phyloP scores from a whole-genome alignment of 2,888 invertebrate genomes.

The Nemotelus nigrinus region DNA sequence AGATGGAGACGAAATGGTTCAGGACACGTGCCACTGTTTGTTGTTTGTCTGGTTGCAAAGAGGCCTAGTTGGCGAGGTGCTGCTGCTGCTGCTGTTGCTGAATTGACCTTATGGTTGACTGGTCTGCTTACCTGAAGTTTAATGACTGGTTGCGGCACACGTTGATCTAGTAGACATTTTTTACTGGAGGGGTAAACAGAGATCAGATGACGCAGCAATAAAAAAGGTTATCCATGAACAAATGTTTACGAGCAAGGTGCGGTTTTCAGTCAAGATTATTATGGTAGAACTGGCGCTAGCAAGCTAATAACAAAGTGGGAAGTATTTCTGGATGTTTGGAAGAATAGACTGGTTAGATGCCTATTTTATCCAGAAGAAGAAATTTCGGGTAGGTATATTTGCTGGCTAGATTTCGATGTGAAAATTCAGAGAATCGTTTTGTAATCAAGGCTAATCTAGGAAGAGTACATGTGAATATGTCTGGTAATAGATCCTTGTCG shows the following conservation, averaged over 20 bases:
- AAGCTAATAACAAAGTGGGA: too few species aligned
- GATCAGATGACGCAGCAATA: conserved; percentile 30
- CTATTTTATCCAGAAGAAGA: too few species aligned
- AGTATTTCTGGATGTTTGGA: too few species aligned
- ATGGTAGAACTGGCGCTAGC: too few species aligned
- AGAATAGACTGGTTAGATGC: too few species aligned
- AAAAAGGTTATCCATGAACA: conserved; percentile 10
- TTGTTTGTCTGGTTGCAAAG: conserved; percentile 17
- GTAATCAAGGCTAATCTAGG: too few species aligned
- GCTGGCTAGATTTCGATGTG: too few species aligned
- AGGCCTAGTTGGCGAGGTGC: conserved; percentile 7
- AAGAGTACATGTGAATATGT: too few species aligned
- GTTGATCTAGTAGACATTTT: conserved; percentile 5
- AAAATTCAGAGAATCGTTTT: too few species aligned
- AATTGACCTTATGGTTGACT: not conserved
- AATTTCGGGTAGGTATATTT: too few species aligned
- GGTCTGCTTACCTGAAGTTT: not conserved
- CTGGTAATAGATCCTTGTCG: too few species aligned
- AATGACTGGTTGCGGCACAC: conserved; percentile 17
- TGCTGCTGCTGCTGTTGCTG: not conserved
- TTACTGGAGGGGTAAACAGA: not conserved
- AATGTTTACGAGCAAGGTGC: not conserved
- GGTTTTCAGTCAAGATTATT: too few species aligned
- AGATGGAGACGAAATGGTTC: not conserved
- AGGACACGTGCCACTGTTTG: conserved; percentile 37